Evolutionary conservation across 1,140 invertebrate species (phyloP).

Genomic region (Cardiocondyla obscurior): DNA sequence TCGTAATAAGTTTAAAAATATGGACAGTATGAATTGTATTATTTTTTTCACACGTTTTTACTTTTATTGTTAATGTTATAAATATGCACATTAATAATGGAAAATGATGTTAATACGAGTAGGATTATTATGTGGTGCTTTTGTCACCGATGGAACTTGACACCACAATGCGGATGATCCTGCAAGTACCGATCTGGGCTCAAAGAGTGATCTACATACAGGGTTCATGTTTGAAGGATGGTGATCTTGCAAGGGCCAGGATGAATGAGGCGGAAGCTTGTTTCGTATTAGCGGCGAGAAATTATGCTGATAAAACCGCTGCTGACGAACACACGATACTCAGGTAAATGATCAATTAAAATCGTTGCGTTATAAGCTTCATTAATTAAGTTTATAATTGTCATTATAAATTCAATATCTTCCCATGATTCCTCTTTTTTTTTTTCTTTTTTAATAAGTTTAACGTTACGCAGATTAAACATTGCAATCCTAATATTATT

Average conservation of each 20-base stretch:
- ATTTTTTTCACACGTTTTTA: background rate
- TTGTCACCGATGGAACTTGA: conserved; percentile 98
- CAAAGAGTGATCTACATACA: conserved; percentile 99
- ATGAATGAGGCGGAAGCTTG: conserved; percentile 99
- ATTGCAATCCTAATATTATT: background rate
- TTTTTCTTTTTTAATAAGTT: background rate
- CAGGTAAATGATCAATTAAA: conserved; percentile 82
- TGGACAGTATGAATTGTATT: background rate
- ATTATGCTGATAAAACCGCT: conserved; percentile 98
- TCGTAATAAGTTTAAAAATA: background rate
- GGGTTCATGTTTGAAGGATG: conserved; percentile 96
- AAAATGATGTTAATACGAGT: conserved; percentile 61
- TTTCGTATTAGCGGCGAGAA: conserved; percentile 96
- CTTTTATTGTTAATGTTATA: background rate
- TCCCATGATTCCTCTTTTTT: background rate
- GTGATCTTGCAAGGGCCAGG: conserved; percentile 95
- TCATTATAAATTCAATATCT: background rate
- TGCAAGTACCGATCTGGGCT: conserved; percentile 99
- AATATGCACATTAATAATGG: background rate
- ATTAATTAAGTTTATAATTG: background rate
- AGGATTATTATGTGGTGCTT: conserved; percentile 98
- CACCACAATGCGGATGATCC: conserved; percentile 98
- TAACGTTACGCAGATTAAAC: background rate
- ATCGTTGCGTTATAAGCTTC: background rate
- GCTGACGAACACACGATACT: conserved; percentile 99